Conservation (phyloP, 2,113 vertebrate species). For the Accipiter cooperii region DNA sequence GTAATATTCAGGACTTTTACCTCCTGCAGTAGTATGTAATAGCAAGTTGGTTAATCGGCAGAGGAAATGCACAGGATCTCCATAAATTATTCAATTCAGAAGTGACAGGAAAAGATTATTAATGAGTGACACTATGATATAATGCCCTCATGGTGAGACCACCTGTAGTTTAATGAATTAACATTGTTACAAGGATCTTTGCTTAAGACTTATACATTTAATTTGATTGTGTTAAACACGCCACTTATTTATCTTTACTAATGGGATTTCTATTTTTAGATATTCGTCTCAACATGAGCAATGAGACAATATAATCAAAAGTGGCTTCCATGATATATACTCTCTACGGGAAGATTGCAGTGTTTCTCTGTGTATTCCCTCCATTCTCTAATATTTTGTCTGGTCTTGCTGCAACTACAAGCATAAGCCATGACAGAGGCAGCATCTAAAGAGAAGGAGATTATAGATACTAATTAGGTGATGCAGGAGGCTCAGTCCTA, state of each 20-base stretch:
- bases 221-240: constrained; percentile 8
- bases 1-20: neutral
- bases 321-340: neutral
- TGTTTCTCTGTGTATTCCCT: neutral
- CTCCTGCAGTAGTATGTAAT: neutral
- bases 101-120: constrained; percentile 40
- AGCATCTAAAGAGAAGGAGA: neutral
- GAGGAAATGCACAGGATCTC: constrained; percentile 28
- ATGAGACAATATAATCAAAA: neutral
- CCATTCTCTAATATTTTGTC: neutral
- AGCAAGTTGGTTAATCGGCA: constrained; percentile 2
- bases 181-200: neutral
- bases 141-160: neutral
- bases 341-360: neutral
- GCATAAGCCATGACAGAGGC: neutral
- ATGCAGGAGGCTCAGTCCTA: neutral
- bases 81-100: constrained; percentile 31
- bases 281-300: neutral
- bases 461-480: neutral
- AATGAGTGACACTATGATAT: neutral
- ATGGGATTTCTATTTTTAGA: constrained; percentile 45
- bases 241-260: constrained; percentile 36
- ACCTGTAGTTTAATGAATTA: constrained; percentile 33
- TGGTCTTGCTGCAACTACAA: neutral
- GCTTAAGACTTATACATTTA: neutral